Evolutionary conservation across 35 echinoderm and acorn worm species (phyloP).

Genomic region (Antedon bifida): DNA sequence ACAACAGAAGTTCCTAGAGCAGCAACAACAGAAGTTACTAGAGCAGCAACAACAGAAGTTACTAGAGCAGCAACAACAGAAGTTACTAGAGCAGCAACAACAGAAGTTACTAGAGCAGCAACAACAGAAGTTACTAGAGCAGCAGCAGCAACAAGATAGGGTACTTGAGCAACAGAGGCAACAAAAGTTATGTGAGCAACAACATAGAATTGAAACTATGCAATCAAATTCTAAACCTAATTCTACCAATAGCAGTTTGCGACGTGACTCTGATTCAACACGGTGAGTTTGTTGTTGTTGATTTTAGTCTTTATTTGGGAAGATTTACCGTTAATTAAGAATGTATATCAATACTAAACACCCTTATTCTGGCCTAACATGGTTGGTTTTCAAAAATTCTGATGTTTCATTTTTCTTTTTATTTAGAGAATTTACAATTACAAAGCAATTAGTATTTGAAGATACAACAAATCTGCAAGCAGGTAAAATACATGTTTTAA

Average conservation of each 20-base stretch:
- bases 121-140: not conserved
- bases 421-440: constrained; percentile 17
- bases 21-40: not conserved
- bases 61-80: not conserved
- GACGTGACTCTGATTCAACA: not conserved
- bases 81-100: not conserved
- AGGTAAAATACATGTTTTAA: not conserved
- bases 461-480: constrained; percentile 6
- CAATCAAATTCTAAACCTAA: not conserved
- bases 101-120: not conserved
- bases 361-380: too few species aligned
- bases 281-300: not conserved
- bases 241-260: not conserved
- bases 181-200: not conserved
- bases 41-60: not conserved
- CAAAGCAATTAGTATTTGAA: constrained; percentile 22
- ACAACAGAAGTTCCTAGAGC: not conserved
- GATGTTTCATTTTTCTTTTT: not conserved
- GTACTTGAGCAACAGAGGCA: not conserved
- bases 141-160: not conserved
- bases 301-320: too few species aligned
- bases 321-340: too few species aligned
- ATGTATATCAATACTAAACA: too few species aligned
- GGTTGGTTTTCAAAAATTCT: too few species aligned
- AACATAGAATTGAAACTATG: not conserved